Base-by-base conservation (phyloP, 2,888 invertebrate genomes). In the Amblyjoppa fuscipennis region DNA sequence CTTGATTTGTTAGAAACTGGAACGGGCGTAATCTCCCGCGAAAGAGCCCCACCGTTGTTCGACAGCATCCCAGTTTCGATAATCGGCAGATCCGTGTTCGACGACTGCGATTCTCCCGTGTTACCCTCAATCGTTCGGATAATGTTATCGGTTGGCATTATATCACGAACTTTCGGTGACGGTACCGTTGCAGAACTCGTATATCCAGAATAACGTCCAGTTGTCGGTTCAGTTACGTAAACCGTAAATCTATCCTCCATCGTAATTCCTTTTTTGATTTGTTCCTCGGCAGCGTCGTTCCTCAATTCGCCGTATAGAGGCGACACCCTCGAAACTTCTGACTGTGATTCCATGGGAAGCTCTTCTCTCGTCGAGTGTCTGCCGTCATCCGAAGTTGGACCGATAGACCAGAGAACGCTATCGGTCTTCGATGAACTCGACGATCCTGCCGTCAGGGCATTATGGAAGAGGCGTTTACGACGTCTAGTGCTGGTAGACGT, bases 401-500 rank as follows among this genome's bases (percentile, higher is more conserved):
- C 82, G 38, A 81, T 77, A 34, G 80, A 49, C 28, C 20, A 11
- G 3, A 38, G n/a, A 34, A 13, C 38, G 53, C 77, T 81, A 77
- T 83, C 83, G 74, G 74, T 83, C 76, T 80, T 83, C 53, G 41
- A 80, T 25, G 85, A 74, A 77, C 80, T 74, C 64, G 53, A 77
- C 61, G 74, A 45, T 71, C 68, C 74, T 45, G 56, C 68, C 53
- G 66, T 38, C 13, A 9, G 25, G 61, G 34, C 73, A 25, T 73
- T 49, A 53, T 28, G 49, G 69, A 64, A 73, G 41, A 53, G 38
- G 56, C 20, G 56, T 68, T 80, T 81, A 64, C 68, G 61, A 13
- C 53, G 76, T 76, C 38, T 66, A 77, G 13, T 64, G 13, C 20
- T 20, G 13, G 25, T 51, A n/a, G 51, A 83, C 71, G 31, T 28